phyloP scores from a whole-genome alignment of 2,797 vertebrate genomes.

The Macropodus opercularis region DNA sequence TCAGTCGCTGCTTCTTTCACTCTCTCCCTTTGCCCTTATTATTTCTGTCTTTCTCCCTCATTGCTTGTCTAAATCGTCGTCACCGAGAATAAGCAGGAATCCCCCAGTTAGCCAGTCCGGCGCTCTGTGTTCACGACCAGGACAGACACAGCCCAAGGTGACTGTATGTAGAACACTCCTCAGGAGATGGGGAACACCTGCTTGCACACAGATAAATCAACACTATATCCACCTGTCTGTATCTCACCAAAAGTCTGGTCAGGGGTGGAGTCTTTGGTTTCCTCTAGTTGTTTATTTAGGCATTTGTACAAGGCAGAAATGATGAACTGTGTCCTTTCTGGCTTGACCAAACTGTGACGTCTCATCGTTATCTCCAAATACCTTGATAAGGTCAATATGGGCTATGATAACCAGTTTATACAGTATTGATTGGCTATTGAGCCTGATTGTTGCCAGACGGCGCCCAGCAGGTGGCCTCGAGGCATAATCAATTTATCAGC shows the following conservation, averaged over 20 bases:
- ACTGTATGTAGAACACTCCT: constrained; percentile 72
- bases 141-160: constrained; percentile 75
- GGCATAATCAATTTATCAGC: constrained; percentile 79
- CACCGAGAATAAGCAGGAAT: constrained; percentile 42
- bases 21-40: not conserved
- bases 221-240: constrained; percentile 10
- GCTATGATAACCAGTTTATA: constrained; percentile 73
- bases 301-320: constrained; percentile 21
- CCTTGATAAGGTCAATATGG: constrained; percentile 66
- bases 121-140: constrained; percentile 51
- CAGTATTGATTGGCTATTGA: constrained; percentile 75
- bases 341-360: constrained; percentile 30
- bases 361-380: constrained; percentile 45
- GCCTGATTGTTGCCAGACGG: constrained; percentile 74
- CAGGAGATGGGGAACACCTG: constrained; percentile 70
- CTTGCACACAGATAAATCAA: constrained; percentile 23
- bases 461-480: constrained; percentile 75
- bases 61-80: constrained; percentile 8
- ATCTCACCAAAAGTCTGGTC: constrained; percentile 15
- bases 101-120: constrained; percentile 49
- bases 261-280: not conserved
- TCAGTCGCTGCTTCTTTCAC: no score
- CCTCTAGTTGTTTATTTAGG: constrained; percentile 11
- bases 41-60: not conserved
- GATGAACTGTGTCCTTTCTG: constrained; percentile 29